A percentile compares a stretch with the other conserved stretches of the same genome.
Conservation (phyloP, 2,888 invertebrate genomes). For the Cheilosia vernalis region DNA sequence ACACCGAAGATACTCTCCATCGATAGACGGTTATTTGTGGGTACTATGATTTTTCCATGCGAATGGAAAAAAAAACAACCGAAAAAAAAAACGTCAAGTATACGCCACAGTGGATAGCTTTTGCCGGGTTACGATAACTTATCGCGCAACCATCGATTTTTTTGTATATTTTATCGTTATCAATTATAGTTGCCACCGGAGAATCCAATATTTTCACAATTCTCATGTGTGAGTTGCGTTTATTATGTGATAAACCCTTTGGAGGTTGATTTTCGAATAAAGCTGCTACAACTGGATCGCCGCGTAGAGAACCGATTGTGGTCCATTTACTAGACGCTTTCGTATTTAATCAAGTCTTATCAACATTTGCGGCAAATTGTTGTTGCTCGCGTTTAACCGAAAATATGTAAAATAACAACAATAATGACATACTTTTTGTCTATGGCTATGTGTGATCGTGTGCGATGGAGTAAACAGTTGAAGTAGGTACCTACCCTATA, state of each 20-base stretch:
- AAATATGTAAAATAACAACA: slow-evolving; percentile 30
- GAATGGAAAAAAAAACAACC: slow-evolving; percentile 1
- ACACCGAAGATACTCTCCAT: slow-evolving; percentile 33
- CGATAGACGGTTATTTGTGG: slow-evolving; percentile 19
- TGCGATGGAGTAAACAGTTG: no score
- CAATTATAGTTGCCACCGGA: slow-evolving; percentile 3
- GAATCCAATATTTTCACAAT: slow-evolving; percentile 11
- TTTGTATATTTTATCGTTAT: slow-evolving; percentile 16
- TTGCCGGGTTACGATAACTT: slow-evolving; percentile 49
- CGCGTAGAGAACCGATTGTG: slow-evolving; percentile 30
- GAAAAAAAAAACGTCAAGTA: slow-evolving; percentile 49
- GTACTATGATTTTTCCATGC: slow-evolving; percentile 15
- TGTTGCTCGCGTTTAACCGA: slow-evolving; percentile 50
- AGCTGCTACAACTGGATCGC: slow-evolving; percentile 2
- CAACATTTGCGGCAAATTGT: slow-evolving; percentile 6
- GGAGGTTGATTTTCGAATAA: background rate
- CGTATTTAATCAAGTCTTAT: slow-evolving; percentile 65
- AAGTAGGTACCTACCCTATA: no score
- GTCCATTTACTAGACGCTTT: slow-evolving; percentile 54
- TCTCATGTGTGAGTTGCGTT: background rate
- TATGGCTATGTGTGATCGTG: background rate
- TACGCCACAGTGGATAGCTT: slow-evolving; percentile 63
- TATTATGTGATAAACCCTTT: slow-evolving; percentile 7
- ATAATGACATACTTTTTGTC: slow-evolving; percentile 8
- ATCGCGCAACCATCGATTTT: slow-evolving; percentile 50